Conservation (phyloP, 2,888 invertebrate genomes). For the Malachius bipustulatus region DNA sequence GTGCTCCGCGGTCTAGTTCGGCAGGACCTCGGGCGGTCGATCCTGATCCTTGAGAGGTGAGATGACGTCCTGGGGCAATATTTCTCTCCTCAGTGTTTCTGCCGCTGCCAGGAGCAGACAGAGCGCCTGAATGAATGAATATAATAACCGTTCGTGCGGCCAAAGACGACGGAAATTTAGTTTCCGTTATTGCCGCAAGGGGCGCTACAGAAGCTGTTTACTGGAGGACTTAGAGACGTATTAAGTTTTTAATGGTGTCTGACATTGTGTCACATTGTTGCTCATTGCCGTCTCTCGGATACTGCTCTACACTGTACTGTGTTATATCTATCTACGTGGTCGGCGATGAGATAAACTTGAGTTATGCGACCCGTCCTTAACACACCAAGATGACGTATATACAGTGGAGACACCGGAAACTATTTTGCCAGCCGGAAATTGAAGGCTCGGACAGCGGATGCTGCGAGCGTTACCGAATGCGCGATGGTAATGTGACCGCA, state of each 20-base stretch:
- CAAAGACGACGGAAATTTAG: constrained; percentile 32
- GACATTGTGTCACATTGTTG: constrained; percentile 3
- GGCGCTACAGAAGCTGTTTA: constrained; percentile 16
- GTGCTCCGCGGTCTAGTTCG: no score
- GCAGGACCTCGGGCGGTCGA: no score
- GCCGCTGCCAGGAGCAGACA: constrained; percentile 17
- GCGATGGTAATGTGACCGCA: no score
- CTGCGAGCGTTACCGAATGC: no score
- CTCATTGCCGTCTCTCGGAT: no score
- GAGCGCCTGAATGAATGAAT: constrained; percentile 29
- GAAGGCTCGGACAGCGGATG: constrained; percentile 6
- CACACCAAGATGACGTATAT: no score
- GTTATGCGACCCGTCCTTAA: no score
- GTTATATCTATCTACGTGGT: no score
- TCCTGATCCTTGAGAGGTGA: no score
- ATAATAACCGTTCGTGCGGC: constrained; percentile 31
- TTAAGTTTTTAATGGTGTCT: constrained; percentile 22
- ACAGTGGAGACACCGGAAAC: constrained; percentile 2
- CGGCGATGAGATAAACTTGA: no score
- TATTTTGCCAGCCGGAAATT: constrained; percentile 3
- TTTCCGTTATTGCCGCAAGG: constrained; percentile 29
- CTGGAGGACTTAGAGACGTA: constrained; percentile 16
- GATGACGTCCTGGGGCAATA: background rate
- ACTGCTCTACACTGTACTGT: no score
- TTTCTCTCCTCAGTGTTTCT: constrained; percentile 3